Evolutionary conservation across 2,113 vertebrate species (phyloP), one percentile per base, ranked within the genome.

Genomic region (Campylorhamphus procurvoides): DNA sequence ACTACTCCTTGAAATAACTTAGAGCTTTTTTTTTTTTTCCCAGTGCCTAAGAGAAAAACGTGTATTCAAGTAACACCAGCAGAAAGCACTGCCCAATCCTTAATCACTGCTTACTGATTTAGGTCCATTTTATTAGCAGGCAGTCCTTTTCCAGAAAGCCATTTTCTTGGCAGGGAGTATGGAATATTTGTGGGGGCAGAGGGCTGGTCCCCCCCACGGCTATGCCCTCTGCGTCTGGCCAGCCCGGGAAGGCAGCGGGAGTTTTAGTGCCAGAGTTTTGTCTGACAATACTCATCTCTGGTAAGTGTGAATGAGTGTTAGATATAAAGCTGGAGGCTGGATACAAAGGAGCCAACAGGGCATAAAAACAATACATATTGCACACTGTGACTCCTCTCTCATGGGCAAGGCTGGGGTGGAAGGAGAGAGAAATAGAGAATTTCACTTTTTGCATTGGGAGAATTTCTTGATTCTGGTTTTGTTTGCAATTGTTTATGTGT

Each of bases 31-130:
- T 39, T 17, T n/a, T 66, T 35, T 78, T n/a, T 58, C 49, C 23
- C 47, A 55, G 25, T 18, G 28, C 18, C 35, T 12, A 35, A 77
- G 71, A 22, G 53, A 49, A 90, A 97, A 90, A 50, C 3, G 0
- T 11, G 53, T 47, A 42, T 94, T 92, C 78, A 74, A 91, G 79
- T 16, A 93, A 89, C 47, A 50, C 73, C 90, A 94, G 72, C 87
- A 95, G 87, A 89, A 91, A 71, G 39, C 44, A 2, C 73, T 95
- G 75, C 83, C 97, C 89, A 56, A 91, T 74, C 92, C 87, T 97
- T 98, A 98, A 98, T 97, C 98, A 97, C 96, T 96, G 97, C 94
- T 98, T 95, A 97, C 94, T 92, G 97, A 89, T 96, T 97, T 78
- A 88, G 25, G 94, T 89, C 91, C 33, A 20, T 97, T 97, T 98